Base-by-base conservation (phyloP, 2,113 vertebrate genomes). In the Gila orcuttii region DNA sequence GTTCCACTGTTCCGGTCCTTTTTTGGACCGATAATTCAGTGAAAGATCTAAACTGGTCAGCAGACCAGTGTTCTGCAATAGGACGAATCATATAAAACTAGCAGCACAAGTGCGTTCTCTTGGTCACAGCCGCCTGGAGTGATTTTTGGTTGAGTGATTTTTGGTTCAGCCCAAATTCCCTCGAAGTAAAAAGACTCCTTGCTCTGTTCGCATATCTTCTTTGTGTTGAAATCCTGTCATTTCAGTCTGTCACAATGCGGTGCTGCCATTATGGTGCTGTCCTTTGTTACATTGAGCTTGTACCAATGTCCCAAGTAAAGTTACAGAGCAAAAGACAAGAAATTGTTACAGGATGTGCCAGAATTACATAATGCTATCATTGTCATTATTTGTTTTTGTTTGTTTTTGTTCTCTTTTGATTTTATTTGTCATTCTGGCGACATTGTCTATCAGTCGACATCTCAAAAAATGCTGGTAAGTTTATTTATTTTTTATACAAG, bases 381-480 rank as follows among this genome's bases (percentile, higher is more conserved):
- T 77, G 76, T 90, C 90, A 92, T 87, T 89, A 85, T 87, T 85
- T 88, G 85, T 89, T 83, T 87, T 89, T 82, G 86, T 87, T 84
- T 79, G 85, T 68, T 91, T 86, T 84, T 82, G 78, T 87, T 84
- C 50, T 87, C 52, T 88, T 83, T 79, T 88, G 79, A 89, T 89
- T 86, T 90, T 80, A 68, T 89, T 85, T 86, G 80, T 90, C 85
- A 85, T 90, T 90, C 81, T 90, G 88, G 84, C 86, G 23, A 87
- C 74, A 90, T 88, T 92, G 84, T 90, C 90, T 90, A 77, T 88
- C 88, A 90, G 89, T 91, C 88, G 84, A 91, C 88, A 89, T 91
- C 90, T 75, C 90, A 87, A 82, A 92, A 91, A 87, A 87, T 90
- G 91, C 91, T 91, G 91, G 87, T 91, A 91, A 92, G 88, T 92